phyloP scores from a whole-genome alignment of 1,140 invertebrate species.

The Helicoverpa zea region DNA sequence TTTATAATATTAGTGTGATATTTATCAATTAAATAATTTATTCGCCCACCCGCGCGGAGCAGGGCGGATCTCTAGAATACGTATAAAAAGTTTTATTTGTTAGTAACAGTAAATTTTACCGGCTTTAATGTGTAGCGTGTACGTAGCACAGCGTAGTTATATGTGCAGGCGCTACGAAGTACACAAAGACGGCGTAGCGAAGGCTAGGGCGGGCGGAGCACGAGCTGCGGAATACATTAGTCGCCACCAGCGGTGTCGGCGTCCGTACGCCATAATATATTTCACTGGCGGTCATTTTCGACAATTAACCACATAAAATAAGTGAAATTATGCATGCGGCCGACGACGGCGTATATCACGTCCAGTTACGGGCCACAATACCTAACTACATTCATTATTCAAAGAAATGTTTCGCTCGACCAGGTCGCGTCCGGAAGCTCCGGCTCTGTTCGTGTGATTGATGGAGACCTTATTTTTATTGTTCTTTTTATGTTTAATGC shows the following conservation, averaged over 20 bases:
- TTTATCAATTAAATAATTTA: too few relatives aligned
- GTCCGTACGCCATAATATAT: constrained; percentile 81
- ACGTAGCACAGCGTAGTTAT: constrained; percentile 22
- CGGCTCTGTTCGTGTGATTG: constrained; percentile 84
- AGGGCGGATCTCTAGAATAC: too few relatives aligned
- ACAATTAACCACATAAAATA: constrained; percentile 87
- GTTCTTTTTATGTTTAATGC: constrained; percentile 71
- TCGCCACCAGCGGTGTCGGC: constrained; percentile 73
- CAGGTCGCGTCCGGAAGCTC: constrained; percentile 78
- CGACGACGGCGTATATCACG: constrained; percentile 86
- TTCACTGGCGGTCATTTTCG: constrained; percentile 86
- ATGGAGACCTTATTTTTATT: constrained; percentile 81
- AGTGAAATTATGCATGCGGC: constrained; percentile 87
- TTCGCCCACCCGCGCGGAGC: too few relatives aligned
- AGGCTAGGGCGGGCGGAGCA: constrained; percentile 75
- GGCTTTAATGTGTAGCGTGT: constrained; percentile 52
- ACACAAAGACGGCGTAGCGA: constrained; percentile 72
- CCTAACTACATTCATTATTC: constrained; percentile 86
- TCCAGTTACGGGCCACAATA: constrained; percentile 85
- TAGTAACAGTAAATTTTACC: constrained; percentile 22
- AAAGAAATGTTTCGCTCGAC: constrained; percentile 86
- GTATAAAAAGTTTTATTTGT: not conserved
- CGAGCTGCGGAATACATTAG: constrained; percentile 82
- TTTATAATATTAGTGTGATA: too few relatives aligned
- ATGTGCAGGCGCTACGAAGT: constrained; percentile 39